Evolutionary conservation across 2,888 invertebrate genomes (phyloP).

Genomic region (Plagodis dolabraria): DNA sequence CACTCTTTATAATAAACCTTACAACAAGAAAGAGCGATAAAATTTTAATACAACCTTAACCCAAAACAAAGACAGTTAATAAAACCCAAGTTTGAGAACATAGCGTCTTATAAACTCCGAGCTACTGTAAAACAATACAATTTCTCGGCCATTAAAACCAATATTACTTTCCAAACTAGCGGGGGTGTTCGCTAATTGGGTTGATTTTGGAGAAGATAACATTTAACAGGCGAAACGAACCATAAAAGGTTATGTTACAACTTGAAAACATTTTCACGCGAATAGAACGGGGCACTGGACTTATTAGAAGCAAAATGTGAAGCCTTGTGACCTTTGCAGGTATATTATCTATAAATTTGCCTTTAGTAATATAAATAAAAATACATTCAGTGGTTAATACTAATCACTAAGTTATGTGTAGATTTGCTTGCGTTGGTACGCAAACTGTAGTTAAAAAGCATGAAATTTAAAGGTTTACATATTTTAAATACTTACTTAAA

Average conservation of each 20-base stretch:
- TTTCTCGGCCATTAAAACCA: constrained; percentile 33
- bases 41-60: constrained; percentile 23
- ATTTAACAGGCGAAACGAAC: constrained; percentile 31
- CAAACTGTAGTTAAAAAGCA: no score
- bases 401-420: no score
- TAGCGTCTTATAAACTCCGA: constrained; percentile 29
- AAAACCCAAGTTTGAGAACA: constrained; percentile 28
- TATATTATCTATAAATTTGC: no score
- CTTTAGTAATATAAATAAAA: no score
- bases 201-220: constrained; percentile 36
- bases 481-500: no score
- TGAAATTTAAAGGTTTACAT: no score
- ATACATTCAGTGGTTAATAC: no score
- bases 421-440: no score
- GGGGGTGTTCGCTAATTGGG: constrained; percentile 31
- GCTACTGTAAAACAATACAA: constrained; percentile 36
- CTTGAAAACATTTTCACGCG: constrained; percentile 15
- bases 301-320: neutral
- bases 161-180: constrained; percentile 41
- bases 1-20: neutral
- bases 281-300: neutral
- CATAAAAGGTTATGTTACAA: constrained; percentile 33
- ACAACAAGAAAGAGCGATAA: constrained; percentile 3
- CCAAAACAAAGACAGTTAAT: constrained; percentile 24
- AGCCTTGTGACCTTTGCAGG: neutral